Base-by-base conservation (phyloP, 1,140 invertebrate genomes). In the Saxidomus purpurata region DNA sequence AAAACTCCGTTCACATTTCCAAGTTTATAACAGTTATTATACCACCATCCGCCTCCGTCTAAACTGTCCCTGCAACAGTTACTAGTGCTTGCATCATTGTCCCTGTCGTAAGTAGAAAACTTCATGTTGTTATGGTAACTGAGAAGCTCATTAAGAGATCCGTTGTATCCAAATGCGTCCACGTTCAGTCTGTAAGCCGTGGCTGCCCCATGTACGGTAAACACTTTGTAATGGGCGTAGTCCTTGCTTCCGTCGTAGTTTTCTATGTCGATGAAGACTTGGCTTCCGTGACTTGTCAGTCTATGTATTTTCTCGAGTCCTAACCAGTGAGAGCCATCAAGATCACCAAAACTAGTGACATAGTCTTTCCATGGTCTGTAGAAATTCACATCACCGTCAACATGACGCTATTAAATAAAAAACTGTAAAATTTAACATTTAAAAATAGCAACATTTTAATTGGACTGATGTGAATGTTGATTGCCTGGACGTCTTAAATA, bases 251-350 rank as follows among this genome's bases (percentile, higher is more conserved):
- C 83, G 47, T 86, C 69, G 19, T 59, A 86, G n/a, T 52, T 76
- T 36, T 77, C 49, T 19, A 86, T 28, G 22, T 74, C 31, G 40
- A 86, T 76, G 47, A 55, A 76, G 15, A 86, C 59, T 34, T 86
- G 67, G 76, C 11, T 52, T 43, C 83, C 83, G 25, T 59, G 47
- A n/a, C 43, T 19, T n/a, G 83, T 86, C 28, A 86, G 43, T 1
- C 83, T 17, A 38, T 86, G 83, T 25, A 86, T 86, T 36, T 86
- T 86, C n/a, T n/a, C n/a, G n/a, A n/a, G n/a, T n/a, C n/a, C n/a
- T n/a, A n/a, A n/a, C n/a, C n/a, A n/a, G n/a, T 76, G 69, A 13
- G 71, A 69, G 3, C 83, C 43, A 11, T 77, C 52, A n/a, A 86
- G 17, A 38, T 76, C 63, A 55, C 83, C 83, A 31, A 86, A 86